Conservation (phyloP, 1,140 invertebrate species). For the Euglossa dilemma region DNA sequence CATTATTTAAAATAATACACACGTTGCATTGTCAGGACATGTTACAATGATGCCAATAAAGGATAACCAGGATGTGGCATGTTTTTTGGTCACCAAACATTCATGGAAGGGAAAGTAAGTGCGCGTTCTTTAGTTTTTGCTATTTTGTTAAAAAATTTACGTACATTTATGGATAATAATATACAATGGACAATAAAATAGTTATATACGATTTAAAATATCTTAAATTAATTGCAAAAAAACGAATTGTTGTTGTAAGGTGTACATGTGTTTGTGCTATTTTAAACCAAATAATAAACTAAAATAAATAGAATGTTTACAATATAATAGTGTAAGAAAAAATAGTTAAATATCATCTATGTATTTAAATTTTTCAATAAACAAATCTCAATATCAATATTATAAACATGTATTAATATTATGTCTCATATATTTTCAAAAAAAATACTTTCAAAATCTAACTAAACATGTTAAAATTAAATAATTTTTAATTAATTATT, state of each 20-base stretch:
- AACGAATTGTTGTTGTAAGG: background rate
- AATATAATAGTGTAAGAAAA: background rate
- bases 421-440: background rate
- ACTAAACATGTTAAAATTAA: conserved; percentile 14
- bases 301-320: background rate
- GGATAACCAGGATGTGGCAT: conserved; percentile 95
- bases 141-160: background rate
- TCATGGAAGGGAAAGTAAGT: conserved; percentile 98
- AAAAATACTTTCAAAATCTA: too few relatives aligned
- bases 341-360: background rate
- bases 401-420: background rate
- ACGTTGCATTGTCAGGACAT: conserved; percentile 76
- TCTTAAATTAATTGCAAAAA: background rate
- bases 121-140: background rate
- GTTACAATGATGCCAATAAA: conserved; percentile 91
- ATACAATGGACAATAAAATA: background rate
- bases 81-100: conserved; percentile 97
- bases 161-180: background rate
- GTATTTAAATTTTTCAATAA: background rate
- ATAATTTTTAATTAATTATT: background rate
- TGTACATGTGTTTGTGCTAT: background rate
- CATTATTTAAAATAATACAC: conserved; percentile 40
- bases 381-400: background rate
- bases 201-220: background rate
- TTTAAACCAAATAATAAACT: background rate